Conservation (phyloP, 2,888 invertebrate genomes). For the Odontothrips loti region DNA sequence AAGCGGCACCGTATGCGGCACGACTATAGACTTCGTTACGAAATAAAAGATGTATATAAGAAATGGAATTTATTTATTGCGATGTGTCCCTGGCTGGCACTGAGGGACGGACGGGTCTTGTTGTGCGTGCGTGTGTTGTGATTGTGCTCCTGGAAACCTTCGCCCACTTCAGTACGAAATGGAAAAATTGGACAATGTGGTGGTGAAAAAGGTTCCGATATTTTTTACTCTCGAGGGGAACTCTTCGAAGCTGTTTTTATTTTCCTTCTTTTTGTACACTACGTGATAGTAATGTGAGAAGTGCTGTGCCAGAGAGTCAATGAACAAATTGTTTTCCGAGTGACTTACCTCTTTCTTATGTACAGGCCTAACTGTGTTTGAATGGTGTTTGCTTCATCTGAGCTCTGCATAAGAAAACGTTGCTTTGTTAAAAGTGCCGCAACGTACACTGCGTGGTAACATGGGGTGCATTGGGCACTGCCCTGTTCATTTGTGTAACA, state of each 20-base stretch:
- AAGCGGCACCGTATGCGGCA: too few species aligned
- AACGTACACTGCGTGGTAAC: neutral
- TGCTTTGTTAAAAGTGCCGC: neutral
- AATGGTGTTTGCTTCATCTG: neutral
- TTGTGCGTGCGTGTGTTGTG: neutral
- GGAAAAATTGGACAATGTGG: neutral
- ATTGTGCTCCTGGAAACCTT: neutral
- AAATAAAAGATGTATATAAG: too few species aligned
- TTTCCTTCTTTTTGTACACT: neutral
- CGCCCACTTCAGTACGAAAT: neutral
- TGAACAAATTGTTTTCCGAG: neutral
- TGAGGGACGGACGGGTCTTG: neutral
- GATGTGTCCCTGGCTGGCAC: conserved; percentile 24
- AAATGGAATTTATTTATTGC: too few species aligned
- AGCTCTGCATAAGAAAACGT: neutral
- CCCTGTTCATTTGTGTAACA: neutral
- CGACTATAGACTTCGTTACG: too few species aligned
- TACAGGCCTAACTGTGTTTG: neutral
- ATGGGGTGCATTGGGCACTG: too few species aligned
- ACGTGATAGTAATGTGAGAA: neutral
- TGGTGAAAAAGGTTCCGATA: neutral
- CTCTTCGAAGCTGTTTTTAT: neutral
- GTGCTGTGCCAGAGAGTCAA: neutral
- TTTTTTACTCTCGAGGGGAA: conserved; percentile 1
- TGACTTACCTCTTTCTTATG: neutral